Conservation (phyloP, 2,888 invertebrate genomes). For the Campoplex capitator region DNA sequence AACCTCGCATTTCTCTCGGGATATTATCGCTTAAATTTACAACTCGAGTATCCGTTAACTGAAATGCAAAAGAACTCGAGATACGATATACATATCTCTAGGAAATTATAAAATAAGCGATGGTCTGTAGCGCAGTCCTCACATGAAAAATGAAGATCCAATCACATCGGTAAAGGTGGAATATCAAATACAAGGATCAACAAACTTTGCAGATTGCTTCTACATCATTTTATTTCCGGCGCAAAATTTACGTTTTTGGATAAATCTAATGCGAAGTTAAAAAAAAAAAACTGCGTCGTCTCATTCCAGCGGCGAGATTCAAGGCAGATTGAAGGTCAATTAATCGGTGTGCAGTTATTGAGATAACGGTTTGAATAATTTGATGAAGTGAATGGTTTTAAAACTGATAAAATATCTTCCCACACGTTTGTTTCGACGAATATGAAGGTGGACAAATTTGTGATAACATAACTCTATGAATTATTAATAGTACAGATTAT, state of each 20-base stretch:
- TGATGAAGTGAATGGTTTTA: neutral
- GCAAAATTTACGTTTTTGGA: too few species aligned
- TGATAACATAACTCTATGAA: neutral
- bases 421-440: neutral
- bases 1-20: conserved; percentile 23
- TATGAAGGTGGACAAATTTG: neutral
- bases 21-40: neutral
- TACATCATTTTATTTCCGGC: too few species aligned
- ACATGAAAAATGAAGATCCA: too few species aligned
- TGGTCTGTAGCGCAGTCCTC: too few species aligned
- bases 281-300: too few species aligned
- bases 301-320: too few species aligned
- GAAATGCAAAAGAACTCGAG: neutral
- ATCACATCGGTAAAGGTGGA: too few species aligned
- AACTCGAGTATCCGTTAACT: neutral
- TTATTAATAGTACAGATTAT: neutral
- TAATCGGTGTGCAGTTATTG: too few species aligned
- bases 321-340: too few species aligned
- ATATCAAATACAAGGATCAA: too few species aligned
- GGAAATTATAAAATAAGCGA: neutral
- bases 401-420: neutral
- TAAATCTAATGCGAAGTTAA: too few species aligned
- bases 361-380: neutral
- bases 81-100: neutral
- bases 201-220: too few species aligned